Percentiles rank a stretch among this genome's conserved stretches.
phyloP scores from a whole-genome alignment of 2,113 vertebrate species.

The Grammomys surdaster region DNA sequence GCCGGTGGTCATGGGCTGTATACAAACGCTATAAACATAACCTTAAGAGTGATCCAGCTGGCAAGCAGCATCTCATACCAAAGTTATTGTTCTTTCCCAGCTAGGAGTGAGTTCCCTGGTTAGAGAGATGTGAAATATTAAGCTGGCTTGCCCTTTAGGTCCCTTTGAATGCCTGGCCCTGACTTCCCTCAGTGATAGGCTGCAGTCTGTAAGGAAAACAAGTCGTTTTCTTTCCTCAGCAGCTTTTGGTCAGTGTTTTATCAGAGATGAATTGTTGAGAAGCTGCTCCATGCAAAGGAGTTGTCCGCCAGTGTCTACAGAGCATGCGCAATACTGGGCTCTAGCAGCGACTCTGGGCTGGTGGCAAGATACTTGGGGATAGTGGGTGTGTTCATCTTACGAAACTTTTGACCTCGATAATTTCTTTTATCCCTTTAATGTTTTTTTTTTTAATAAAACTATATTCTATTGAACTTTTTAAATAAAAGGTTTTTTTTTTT shows the following conservation, averaged over 20 bases:
- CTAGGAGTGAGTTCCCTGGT: not conserved
- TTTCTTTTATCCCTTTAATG: not conserved
- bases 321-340: not conserved
- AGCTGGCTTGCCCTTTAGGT: not conserved
- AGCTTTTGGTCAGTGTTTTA: not conserved
- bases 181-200: not conserved
- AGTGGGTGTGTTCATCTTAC: not conserved
- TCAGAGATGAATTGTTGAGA: not conserved
- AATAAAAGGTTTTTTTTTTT: not conserved
- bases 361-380: not conserved
- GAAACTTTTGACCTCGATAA: not conserved
- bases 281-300: not conserved
- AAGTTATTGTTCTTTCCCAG: not conserved
- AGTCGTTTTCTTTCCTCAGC: not conserved
- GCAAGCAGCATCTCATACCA: not conserved
- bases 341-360: not conserved
- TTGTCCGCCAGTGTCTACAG: not conserved
- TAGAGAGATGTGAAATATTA: not conserved
- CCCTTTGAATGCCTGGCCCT: not conserved
- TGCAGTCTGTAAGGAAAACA: not conserved
- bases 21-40: not conserved
- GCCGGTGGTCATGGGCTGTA: not conserved
- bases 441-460: not conserved
- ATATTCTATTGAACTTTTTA: not conserved
- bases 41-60: not conserved